Evolutionary conservation across 2,113 vertebrate genomes (phyloP).

Genomic region (Nothobranchius furzeri): DNA sequence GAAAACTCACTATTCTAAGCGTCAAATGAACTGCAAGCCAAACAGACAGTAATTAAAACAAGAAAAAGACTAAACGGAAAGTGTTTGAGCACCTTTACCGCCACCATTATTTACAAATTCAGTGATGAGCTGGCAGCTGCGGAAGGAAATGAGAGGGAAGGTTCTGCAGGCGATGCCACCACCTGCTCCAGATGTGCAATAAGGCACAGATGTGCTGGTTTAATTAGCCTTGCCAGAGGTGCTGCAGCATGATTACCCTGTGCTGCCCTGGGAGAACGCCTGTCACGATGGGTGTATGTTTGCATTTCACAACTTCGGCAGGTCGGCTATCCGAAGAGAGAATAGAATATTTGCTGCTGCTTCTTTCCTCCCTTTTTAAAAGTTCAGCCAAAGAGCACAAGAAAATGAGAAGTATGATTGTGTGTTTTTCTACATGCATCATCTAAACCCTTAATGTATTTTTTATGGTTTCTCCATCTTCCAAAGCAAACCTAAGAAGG

Average conservation of each 20-base stretch:
- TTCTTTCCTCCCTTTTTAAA: not conserved
- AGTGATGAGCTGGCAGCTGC: constrained; percentile 28
- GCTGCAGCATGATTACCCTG: constrained; percentile 62
- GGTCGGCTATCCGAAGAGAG: not conserved
- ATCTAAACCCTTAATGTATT: constrained; percentile 28
- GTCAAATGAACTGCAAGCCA: no score
- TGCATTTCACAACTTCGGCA: constrained; percentile 24
- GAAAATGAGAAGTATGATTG: constrained; percentile 21
- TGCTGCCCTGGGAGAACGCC: constrained; percentile 51
- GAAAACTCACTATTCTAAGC: no score
- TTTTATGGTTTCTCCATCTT: constrained; percentile 39
- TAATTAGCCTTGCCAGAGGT: constrained; percentile 77
- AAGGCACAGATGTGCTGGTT: constrained; percentile 67
- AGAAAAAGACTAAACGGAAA: not conserved
- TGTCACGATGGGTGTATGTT: constrained; percentile 42
- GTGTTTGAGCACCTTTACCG: constrained; percentile 11
- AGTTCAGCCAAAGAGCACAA: not conserved
- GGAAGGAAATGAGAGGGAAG: not conserved
- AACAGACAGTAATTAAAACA: not conserved
- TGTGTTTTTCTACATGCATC: constrained; percentile 17
- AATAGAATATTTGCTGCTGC: not conserved
- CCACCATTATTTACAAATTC: constrained; percentile 51
- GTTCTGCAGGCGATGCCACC: constrained; percentile 41
- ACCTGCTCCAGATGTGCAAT: constrained; percentile 73
- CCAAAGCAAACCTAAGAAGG: constrained; percentile 41